These are phyloP conservation scores for Mya arenaria DNA, from an alignment of 1,140 invertebrate genomes.

Conservation along the genomic window DNA sequence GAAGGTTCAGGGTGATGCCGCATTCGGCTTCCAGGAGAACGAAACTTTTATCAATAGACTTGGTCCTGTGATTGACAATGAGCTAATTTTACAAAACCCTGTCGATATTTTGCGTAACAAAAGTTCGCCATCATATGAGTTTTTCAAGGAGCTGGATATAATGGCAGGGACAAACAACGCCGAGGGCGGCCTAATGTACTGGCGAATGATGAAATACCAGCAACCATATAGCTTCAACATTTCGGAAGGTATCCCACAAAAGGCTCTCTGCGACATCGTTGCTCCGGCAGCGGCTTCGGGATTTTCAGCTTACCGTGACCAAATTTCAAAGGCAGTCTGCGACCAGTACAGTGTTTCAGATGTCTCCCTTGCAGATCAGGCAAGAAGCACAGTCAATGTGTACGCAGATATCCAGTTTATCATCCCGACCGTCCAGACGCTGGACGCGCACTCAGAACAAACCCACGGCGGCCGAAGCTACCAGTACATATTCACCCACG, in stretches of 20 bases:
- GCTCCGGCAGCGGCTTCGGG: constrained; percentile 37
- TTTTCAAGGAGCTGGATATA: constrained; percentile 58
- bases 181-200: constrained; percentile 59
- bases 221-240: constrained; percentile 41
- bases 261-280: constrained; percentile 55
- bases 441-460: constrained; percentile 20
- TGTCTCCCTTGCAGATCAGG: constrained; percentile 48
- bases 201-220: constrained; percentile 44
- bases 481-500: constrained; percentile 63
- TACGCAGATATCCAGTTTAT: constrained; percentile 64
- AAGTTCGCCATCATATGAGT: constrained; percentile 29
- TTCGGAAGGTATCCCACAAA: constrained; percentile 56
- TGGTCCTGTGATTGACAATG: constrained; percentile 61
- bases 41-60: constrained; percentile 17
- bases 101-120: constrained; percentile 36
- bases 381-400: constrained; percentile 50
- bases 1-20: neutral
- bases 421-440: constrained; percentile 51
- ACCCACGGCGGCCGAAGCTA: constrained; percentile 6
- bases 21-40: neutral
- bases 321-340: constrained; percentile 50
- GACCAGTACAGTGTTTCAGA: constrained; percentile 34
- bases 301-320: constrained; percentile 41
- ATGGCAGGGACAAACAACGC: constrained; percentile 64
- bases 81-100: constrained; percentile 48